A percentile compares a stretch with the other conserved stretches of the same genome.
Conservation (phyloP, 2,888 invertebrate genomes). For the Linnaemya tessellans region DNA sequence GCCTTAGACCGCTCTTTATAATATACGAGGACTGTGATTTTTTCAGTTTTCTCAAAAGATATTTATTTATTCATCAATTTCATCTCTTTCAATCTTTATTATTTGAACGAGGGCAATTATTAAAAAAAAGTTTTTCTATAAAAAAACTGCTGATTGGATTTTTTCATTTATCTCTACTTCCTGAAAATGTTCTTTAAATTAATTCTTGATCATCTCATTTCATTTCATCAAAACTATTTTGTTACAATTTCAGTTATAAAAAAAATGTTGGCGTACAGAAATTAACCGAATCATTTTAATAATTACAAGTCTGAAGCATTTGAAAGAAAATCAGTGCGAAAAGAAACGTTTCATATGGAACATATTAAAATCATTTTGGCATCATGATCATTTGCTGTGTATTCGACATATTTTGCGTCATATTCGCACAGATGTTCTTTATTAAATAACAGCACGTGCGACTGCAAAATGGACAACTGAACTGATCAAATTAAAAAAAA, state of each 20-base stretch:
- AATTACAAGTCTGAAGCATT: conserved; percentile 4
- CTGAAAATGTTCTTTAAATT: not conserved
- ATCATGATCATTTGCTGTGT: conserved; percentile 45
- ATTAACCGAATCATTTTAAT: conserved; percentile 40
- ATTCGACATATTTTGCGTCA: conserved; percentile 70
- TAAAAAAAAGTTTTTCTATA: no score
- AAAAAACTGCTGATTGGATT: not conserved
- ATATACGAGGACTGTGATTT: no score
- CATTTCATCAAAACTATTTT: not conserved
- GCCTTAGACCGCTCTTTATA: no score
- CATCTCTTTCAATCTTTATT: no score
- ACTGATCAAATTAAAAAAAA: conserved; percentile 13
- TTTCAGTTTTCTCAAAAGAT: no score
- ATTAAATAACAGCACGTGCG: conserved; percentile 72
- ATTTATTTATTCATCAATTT: no score
- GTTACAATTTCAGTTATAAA: not conserved
- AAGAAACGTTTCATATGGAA: conserved; percentile 37
- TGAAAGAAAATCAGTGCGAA: conserved; percentile 13
- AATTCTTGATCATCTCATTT: not conserved
- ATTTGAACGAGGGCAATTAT: no score
- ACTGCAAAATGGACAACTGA: conserved; percentile 49
- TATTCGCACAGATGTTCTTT: conserved; percentile 81
- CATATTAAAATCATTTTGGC: conserved; percentile 42
- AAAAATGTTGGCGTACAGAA: conserved; percentile 30
- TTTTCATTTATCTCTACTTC: no score